A percentile compares a stretch with the other conserved stretches of the same genome.
phyloP scores from a whole-genome alignment of 2,113 vertebrate genomes.

The Calidris pugnax region DNA sequence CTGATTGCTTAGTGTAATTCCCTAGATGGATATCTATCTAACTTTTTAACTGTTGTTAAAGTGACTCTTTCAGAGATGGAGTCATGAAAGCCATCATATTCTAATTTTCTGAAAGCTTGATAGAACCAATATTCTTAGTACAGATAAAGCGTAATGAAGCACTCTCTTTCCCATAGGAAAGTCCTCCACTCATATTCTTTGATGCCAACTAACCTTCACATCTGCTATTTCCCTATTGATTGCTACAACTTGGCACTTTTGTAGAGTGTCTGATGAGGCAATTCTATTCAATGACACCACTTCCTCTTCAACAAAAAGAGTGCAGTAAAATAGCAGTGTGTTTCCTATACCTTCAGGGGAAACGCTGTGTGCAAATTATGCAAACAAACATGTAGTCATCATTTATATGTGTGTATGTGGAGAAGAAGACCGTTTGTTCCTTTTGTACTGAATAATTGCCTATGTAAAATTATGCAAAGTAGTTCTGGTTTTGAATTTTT shows the following conservation, averaged over 20 bases:
- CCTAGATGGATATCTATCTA: background rate
- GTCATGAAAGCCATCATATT: slow-evolving; percentile 64
- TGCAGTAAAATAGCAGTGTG: slow-evolving; percentile 62
- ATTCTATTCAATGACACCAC: slow-evolving; percentile 69
- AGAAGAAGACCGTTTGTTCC: background rate
- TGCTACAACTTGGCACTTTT: slow-evolving; percentile 68
- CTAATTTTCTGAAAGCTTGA: slow-evolving; percentile 74
- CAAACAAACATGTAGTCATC: slow-evolving; percentile 59
- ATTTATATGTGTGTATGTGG: slow-evolving; percentile 13
- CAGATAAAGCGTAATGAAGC: slow-evolving; percentile 69
- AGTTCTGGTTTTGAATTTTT: slow-evolving; percentile 36
- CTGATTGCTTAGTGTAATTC: slow-evolving; percentile 41
- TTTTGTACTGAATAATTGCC: slow-evolving; percentile 24
- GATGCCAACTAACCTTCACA: slow-evolving; percentile 76
- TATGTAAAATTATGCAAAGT: slow-evolving; percentile 58
- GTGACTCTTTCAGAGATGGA: slow-evolving; percentile 49
- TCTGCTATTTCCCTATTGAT: slow-evolving; percentile 75
- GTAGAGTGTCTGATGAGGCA: slow-evolving; percentile 62
- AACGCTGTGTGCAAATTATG: slow-evolving; percentile 67
- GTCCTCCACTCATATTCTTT: slow-evolving; percentile 64
- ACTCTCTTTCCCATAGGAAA: slow-evolving; percentile 76
- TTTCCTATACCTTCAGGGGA: slow-evolving; percentile 54
- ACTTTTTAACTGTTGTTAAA: slow-evolving; percentile 70
- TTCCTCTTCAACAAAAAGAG: slow-evolving; percentile 68
- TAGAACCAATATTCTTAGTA: slow-evolving; percentile 60